A percentile compares a stretch with the other conserved stretches of the same genome.
Conservation (phyloP, 2,113 vertebrate species). For the Climacteris rufus region DNA sequence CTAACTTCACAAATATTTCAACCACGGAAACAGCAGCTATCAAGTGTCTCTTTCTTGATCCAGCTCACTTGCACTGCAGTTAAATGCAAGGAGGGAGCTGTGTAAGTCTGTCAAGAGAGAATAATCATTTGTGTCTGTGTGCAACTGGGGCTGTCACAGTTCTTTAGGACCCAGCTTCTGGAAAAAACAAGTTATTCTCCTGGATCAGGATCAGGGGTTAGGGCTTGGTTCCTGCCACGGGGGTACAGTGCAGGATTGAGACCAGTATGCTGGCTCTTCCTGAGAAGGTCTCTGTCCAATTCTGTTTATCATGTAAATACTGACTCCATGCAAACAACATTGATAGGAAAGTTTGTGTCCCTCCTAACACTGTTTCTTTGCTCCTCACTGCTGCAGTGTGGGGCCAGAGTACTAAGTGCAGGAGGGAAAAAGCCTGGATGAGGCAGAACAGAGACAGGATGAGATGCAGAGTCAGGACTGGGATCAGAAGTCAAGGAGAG, state of each 20-base stretch:
- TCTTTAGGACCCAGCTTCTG: background rate
- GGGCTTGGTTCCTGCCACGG: background rate
- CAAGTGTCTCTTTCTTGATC: constrained; percentile 77
- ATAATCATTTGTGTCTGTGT: constrained; percentile 72
- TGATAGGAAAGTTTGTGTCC: background rate
- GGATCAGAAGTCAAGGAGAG: background rate
- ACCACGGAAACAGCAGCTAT: constrained; percentile 82
- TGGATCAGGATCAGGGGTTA: background rate
- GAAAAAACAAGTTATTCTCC: background rate
- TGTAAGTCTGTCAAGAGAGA: constrained; percentile 72
- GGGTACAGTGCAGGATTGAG: background rate
- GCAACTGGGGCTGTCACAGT: background rate
- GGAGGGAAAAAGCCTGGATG: background rate
- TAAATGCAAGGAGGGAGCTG: constrained; percentile 68
- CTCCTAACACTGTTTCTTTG: background rate
- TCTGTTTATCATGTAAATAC: background rate
- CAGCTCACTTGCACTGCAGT: constrained; percentile 64
- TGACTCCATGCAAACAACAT: background rate
- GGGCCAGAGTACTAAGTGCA: background rate
- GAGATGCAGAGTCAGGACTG: background rate
- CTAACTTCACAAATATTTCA: constrained; percentile 88
- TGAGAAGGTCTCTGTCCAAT: background rate
- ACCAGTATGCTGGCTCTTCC: background rate
- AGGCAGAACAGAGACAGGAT: background rate
- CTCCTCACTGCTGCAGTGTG: background rate